Evolutionary conservation across 2,888 invertebrate genomes (phyloP).

Genomic region (Belgica antarctica): DNA sequence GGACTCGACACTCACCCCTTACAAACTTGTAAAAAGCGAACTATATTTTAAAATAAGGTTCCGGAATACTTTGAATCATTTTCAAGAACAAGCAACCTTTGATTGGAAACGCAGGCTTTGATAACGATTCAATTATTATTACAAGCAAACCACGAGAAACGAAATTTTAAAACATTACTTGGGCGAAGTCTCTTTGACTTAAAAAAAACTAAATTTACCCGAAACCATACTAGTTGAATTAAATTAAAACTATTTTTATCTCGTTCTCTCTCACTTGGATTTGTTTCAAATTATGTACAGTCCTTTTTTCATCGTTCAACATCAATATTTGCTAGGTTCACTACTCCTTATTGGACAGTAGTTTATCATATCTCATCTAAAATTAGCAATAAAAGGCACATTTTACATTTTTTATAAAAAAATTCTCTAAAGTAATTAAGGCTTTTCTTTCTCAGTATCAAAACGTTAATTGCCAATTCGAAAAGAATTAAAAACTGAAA

Average conservation of each 20-base stretch:
- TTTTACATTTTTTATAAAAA: slow-evolving; percentile 26
- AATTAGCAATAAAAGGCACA: slow-evolving; percentile 36
- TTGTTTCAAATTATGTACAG: not conserved
- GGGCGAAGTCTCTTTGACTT: not conserved
- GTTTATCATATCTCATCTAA: slow-evolving; percentile 34
- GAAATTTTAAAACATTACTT: not conserved
- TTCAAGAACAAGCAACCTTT: too few relatives aligned
- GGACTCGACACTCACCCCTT: too few relatives aligned
- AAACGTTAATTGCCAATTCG: slow-evolving; percentile 7
- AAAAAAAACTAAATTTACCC: not conserved
- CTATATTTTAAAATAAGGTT: too few relatives aligned
- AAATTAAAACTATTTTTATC: not conserved
- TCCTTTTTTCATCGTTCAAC: slow-evolving; percentile 16
- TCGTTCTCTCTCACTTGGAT: slow-evolving; percentile 27
- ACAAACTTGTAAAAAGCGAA: too few relatives aligned
- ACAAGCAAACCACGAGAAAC: not conserved
- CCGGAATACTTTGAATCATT: too few relatives aligned
- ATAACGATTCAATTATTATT: not conserved
- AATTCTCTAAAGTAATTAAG: slow-evolving; percentile 21
- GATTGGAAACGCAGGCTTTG: too few relatives aligned
- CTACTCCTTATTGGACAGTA: slow-evolving; percentile 27
- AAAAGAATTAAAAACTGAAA: not conserved
- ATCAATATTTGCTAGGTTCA: slow-evolving; percentile 14
- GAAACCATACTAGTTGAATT: slow-evolving; percentile 5
- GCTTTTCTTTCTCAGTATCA: not conserved